Base-by-base conservation (phyloP, 2,888 invertebrate genomes). In the Ormyrus rosae region DNA sequence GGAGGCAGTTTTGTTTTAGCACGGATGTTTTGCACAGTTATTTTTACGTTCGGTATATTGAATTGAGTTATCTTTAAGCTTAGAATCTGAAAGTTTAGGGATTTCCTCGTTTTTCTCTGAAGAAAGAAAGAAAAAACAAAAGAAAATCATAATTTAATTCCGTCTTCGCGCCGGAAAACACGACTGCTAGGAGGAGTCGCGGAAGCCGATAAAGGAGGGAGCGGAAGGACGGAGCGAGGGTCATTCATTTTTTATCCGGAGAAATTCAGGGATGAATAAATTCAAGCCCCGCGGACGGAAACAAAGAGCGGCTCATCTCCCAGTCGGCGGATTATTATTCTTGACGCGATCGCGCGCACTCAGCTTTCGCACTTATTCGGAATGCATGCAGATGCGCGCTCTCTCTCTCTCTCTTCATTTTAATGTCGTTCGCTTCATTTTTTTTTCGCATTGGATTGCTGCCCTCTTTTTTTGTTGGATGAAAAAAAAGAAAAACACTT, bases 241-340 rank as follows among this genome's bases (percentile, higher is more conserved):
- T 50, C 51, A 74, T 79, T 79, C 61, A 73, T 79, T 79, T 79
- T 79, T 73, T 64, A 79, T 73, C 73, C 56, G n/a, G 53, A 53
- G 50, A 72, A 78, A 71, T 72, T 78, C 72, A 67, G 67, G 19
- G 67, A 55, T 11, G 70, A 77, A 77, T 69, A 70, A 77, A 77
- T 77, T 70, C 65, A 58, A 34, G 69, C 48, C 48, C 7, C 64
- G 56, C n/a, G 53, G 72, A 64, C 63, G 79, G 65, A 76, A 80
- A 80, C 80, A 75, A 75, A 80, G 76, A 34, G 60, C 71, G 46
- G 70, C 73, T 71, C 70, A 83, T 85, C 83, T 85, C 61, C 61
- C 72, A 53, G 64, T 69, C 13, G 74, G 69, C 67, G 81, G 83
- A 85, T 85, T 84, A 84, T 83, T 84, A 84, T 84, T 84, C 82